Evolutionary conservation across 2,888 invertebrate species (phyloP), one percentile per base, ranked within the genome.

Genomic region (Nomada fabriciana): DNA sequence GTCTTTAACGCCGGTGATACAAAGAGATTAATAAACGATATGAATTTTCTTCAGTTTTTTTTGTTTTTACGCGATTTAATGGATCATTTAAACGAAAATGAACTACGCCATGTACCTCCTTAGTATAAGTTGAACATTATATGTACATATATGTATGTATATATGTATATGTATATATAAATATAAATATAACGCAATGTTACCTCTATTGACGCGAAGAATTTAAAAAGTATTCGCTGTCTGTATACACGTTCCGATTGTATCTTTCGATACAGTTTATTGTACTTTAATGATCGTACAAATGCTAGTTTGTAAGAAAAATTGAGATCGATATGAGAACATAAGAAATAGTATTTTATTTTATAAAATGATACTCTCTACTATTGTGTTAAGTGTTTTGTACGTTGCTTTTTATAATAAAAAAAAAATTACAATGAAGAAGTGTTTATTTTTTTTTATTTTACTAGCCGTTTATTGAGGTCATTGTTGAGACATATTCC

Each of bases 341-440:
- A n/a, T 71, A 60, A 53, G 63, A 64, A 69, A 13, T 42, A 50
- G 11, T 74, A 52, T 10, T 83, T 86, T 76, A 69, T 81, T 86
- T 86, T 79, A 86, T 52, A 20, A 86, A 86, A 61, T 47, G 42
- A 70, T 82, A 70, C 74, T 77, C 70, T 85, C 63, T 63, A 65
- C 71, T 70, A 68, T 82, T 83, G 83, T 76, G 71, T 88, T 84
- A 79, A 73, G 67, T 59, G 80, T 88, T 89, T 89, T 89, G 86
- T 89, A 89, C 72, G 77, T 88, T 87, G 68, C 53, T 73, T 89
- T 87, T 90, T 84, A 84, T 89, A 89, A 89, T 87, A 85, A 89
- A 88, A 47, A 88, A 47, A 36, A 83, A 76, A 57, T 64, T 64
- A 20, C 63, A 81, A 18, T 61, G 57, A 15, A 57, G 36, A 47